Base-by-base conservation (phyloP, 2,888 invertebrate species). In the Agonopterix heracliana region DNA sequence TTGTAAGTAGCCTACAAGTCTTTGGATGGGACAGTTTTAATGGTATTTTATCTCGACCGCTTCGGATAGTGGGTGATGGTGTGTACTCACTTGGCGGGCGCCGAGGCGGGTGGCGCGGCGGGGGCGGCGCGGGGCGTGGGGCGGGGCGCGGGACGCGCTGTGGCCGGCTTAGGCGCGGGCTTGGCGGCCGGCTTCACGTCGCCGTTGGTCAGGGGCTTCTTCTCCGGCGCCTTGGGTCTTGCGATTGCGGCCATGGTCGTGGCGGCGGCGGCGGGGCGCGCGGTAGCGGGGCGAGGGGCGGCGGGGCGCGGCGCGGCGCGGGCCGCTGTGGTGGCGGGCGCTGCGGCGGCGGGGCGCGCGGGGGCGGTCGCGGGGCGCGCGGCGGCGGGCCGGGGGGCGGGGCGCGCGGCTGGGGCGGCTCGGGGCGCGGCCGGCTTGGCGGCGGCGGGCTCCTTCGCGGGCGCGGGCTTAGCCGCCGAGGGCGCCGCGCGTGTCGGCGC, bases 171-270 rank as follows among this genome's bases (percentile, higher is more conserved):
- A 53, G 49, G 57, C 44, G 51, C 57, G 57, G 54, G 65, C 52
- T 65, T 71, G 2, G 53, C 52, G 26, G 72, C 69, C 13, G 52
- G 26, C 64, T 90, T 90, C 1, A 74, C 79, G 46, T 92, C 92
- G 9, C 91, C 92, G 61, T 91, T 92, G 2, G 87, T 64, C 8
- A 90, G 68, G 0, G 91, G 83, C 64, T 91, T 91, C 64, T 85
- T 90, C 26, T 90, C 90, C 0, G 68, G 59, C 7, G 62, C 54
- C 47, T 65, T 65, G 2, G 66, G 49, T 41, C 56, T 51, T 14
- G 47, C 47, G 4, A 61, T 57, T 47, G 67, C 2, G 56, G 57
- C 11, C 57, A 59, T 34, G 51, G 2, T 17, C 17, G 17, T 17
- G 46, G 51, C 63, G 26, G 58, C 44, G 2, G 57, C 41, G 34